Conservation (phyloP, 2,797 vertebrate genomes). For the Darevskia mixta region DNA sequence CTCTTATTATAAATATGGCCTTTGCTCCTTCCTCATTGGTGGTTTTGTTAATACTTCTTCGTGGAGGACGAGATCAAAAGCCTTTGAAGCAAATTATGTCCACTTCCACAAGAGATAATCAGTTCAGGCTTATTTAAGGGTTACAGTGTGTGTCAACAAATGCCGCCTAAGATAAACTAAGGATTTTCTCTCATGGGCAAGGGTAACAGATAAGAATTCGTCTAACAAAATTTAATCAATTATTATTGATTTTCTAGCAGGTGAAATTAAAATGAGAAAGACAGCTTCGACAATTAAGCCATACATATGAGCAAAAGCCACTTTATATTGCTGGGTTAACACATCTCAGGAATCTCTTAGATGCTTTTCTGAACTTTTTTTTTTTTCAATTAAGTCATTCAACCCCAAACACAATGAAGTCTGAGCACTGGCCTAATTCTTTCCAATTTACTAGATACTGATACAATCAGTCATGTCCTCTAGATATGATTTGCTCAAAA, state of each 20-base stretch:
- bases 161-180: conserved; percentile 35
- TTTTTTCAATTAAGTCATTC: conserved; percentile 56
- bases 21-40: not conserved
- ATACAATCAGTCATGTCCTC: conserved; percentile 43
- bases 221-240: conserved; percentile 50
- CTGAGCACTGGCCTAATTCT: conserved; percentile 37
- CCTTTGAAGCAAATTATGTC: conserved; percentile 48
- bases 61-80: conserved; percentile 36
- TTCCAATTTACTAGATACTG: conserved; percentile 33
- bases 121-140: conserved; percentile 54
- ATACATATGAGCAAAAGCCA: conserved; percentile 2
- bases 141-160: conserved; percentile 45
- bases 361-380: conserved; percentile 26
- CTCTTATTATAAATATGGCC: not conserved
- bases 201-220: conserved; percentile 39
- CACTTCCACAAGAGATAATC: conserved; percentile 50
- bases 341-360: conserved; percentile 21
- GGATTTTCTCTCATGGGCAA: conserved; percentile 43
- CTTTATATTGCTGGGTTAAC: not conserved
- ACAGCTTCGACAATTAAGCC: conserved; percentile 40
- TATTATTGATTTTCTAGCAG: conserved; percentile 55
- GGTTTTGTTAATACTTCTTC: conserved; percentile 34
- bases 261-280: conserved; percentile 53
- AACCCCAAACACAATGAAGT: conserved; percentile 42
- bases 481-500: conserved; percentile 36